Base-by-base conservation (phyloP, 2,797 vertebrate genomes). In the Macropus fuliginosus region DNA sequence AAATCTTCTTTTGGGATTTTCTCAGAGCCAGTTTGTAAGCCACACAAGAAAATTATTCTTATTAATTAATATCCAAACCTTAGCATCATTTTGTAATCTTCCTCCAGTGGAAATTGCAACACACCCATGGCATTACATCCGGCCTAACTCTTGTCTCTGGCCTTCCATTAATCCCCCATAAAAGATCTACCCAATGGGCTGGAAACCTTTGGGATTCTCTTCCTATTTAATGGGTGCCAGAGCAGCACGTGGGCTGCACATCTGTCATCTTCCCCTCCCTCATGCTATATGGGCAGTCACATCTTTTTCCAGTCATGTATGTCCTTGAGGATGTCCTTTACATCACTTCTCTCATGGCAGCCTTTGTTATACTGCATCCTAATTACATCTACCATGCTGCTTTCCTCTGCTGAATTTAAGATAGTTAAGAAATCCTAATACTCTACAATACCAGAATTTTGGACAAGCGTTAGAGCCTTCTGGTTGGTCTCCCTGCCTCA, bases 1-100 rank as follows among this genome's bases (percentile, higher is more conserved):
- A 97, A 97, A 97, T 97, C 56, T 57, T 96, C 91, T 97, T 96
- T 96, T 34, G 92, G 95, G 95, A 95, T 96, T 94, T 94, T 92
- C 95, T 91, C 95, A 50, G 50, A 93, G 16, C 66, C 91, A n/a
- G 91, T 95, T 95, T 89, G 96, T 93, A 92, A 94, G 40, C 94
- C 94, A 62, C 66, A 94, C 5, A 90, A 91, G 92, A 96, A 97
- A 96, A 94, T 55, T 66, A 92, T 0, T 40, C 66, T 87, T 92
- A 92, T 92, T 96, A 50, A 5, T 56, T 93, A 91, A 96, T 27
- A 56, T 54, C 91, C 87, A 11, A 27, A 50, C 21, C 24, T 87
- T 87, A 46, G 40, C 50, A 87, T 9, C 21, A 50, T 50, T 87
- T 11, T 87, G 10, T 50, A 50, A 50, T 87, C 40, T 87, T 87